Evolutionary conservation across 2,113 vertebrate species (phyloP), one percentile per base, ranked within the genome.

Genomic region (Oncorhynchus clarkii): DNA sequence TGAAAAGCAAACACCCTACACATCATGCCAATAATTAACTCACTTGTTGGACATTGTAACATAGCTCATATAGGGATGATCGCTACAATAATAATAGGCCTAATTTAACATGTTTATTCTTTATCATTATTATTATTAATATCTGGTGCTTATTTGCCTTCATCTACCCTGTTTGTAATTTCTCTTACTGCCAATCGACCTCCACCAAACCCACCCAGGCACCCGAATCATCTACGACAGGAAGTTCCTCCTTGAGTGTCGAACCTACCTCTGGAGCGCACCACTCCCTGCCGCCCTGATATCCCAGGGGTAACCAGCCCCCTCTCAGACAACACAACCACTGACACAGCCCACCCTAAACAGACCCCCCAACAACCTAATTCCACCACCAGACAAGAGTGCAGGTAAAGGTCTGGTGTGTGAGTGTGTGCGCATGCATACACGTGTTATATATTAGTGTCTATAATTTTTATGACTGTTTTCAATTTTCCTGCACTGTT

Each of bases 241-340:
- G 89, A 95, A 94, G 84, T 95, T 95, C 90, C 93, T 94, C 84
- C 88, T 94, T 91, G 93, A 94, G 83, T 95, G 92, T 89, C 94
- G 93, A 84, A 95, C 89, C 88, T n/a, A n/a, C 90, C 93, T 77
- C 88, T 85, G 82, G 93, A 91, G 74, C 86, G 79, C 88, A 95
- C 84, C 48, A 80, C 84, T 14, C 87, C 95, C 4, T 31, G 86
- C 79, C 94, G 96, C 81, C 96, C 96, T 34, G 95, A 95, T 89
- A 98, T 96, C 91, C 96, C 95, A 16, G 95, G 91, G 66, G 95
- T 97, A 91, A 97, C 95, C 89, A 94, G 91, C 72, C 87, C 94
- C 29, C 79, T 93, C 80, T 83, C 87, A 49, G 90, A 93, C 34
- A 45, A 45, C 39, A 45, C 39, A 9, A 45, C 39, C 39, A 39